Conservation (phyloP, 2,797 vertebrate genomes). For the Rhynchonycteris naso region DNA sequence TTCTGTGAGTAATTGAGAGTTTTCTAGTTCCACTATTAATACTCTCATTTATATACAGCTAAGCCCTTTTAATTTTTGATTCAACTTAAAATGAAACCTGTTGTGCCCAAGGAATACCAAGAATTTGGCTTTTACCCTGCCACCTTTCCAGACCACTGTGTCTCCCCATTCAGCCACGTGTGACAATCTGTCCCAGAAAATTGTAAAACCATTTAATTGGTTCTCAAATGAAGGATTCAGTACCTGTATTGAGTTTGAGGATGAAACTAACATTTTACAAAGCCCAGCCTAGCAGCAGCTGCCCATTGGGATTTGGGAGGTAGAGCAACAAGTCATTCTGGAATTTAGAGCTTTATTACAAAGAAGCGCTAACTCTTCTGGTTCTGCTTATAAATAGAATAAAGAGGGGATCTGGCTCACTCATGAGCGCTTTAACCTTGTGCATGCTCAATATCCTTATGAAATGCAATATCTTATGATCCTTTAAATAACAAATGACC, state of each 20-base stretch:
- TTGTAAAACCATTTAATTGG: conserved; percentile 65
- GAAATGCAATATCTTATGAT: conserved; percentile 76
- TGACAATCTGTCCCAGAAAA: conserved; percentile 72
- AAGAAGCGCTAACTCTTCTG: conserved; percentile 60
- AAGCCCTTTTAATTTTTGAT: conserved; percentile 45
- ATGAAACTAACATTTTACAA: conserved; percentile 71
- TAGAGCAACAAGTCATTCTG: conserved; percentile 44
- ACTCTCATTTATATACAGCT: not conserved
- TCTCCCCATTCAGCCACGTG: conserved; percentile 53
- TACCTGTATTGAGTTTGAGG: conserved; percentile 67
- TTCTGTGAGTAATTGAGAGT: conserved; percentile 20
- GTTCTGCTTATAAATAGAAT: conserved; percentile 67
- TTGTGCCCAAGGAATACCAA: conserved; percentile 25
- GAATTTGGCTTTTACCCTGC: not conserved
- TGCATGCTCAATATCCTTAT: conserved; percentile 71
- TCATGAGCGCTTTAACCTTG: conserved; percentile 71
- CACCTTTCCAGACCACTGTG: conserved; percentile 55
- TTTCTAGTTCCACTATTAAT: conserved; percentile 22
- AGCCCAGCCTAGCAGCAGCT: conserved; percentile 61
- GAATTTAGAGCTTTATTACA: conserved; percentile 65
- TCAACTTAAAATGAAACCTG: conserved; percentile 31
- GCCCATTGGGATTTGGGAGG: conserved; percentile 63
- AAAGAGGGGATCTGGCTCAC: conserved; percentile 58
- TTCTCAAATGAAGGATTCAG: conserved; percentile 70
- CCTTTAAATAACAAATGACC: conserved; percentile 83